phyloP scores from a whole-genome alignment of 1,140 invertebrate genomes.

The Pseudachorutes palmiensis region DNA sequence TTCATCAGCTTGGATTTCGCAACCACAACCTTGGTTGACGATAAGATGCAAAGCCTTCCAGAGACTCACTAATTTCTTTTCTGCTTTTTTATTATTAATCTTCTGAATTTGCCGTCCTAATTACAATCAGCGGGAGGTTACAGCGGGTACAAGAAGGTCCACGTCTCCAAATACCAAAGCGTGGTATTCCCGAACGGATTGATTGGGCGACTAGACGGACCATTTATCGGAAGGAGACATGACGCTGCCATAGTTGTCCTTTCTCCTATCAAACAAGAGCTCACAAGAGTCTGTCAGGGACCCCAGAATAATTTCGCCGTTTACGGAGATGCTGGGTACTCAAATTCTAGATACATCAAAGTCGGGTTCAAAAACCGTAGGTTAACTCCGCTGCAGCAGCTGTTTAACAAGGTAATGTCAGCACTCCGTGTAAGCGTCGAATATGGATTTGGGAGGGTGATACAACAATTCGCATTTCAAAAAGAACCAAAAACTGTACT shows the following conservation, averaged over 20 bases:
- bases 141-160: constrained; percentile 15
- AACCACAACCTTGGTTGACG: no score
- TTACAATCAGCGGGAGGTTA: constrained; percentile 10
- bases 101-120: constrained; percentile 21
- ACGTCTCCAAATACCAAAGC: constrained; percentile 14
- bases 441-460: background rate
- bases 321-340: background rate
- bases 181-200: constrained; percentile 18
- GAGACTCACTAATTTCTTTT: no score
- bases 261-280: background rate
- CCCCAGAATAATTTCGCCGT: background rate
- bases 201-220: constrained; percentile 16
- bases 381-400: background rate
- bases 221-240: constrained; percentile 13
- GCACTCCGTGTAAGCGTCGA: background rate
- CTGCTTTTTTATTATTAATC: no score
- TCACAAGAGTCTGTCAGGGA: background rate
- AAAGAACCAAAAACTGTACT: background rate
- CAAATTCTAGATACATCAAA: background rate
- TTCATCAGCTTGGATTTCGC: no score
- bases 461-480: background rate
- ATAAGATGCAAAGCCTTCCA: no score
- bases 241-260: background rate
- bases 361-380: background rate
- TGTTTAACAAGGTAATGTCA: background rate